A percentile compares a stretch with the other conserved stretches of the same genome.
Conservation (phyloP, 1,140 invertebrate species). For the Drosophila virilis region DNA sequence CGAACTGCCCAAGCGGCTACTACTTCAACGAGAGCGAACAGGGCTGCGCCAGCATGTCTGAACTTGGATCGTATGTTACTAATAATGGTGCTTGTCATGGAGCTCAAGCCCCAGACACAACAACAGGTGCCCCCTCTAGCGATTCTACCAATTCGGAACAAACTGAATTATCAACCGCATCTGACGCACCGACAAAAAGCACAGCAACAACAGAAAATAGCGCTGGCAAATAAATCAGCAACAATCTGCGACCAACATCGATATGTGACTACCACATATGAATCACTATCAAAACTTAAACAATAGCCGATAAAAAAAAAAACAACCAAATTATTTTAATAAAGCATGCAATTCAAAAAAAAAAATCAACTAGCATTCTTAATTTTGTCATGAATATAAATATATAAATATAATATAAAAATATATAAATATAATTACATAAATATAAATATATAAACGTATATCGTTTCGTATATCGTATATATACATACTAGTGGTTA, state of each 20-base stretch:
- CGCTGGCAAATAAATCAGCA: too few species aligned
- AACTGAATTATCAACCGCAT: too few species aligned
- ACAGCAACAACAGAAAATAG: too few species aligned
- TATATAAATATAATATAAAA: too few species aligned
- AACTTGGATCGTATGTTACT: background rate
- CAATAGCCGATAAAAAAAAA: background rate
- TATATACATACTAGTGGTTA: too few species aligned
- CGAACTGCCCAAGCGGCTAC: fast-evolving
- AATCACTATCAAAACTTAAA: background rate
- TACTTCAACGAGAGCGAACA: slow-evolving; percentile 49
- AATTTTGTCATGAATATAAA: too few species aligned
- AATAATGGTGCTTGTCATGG: slow-evolving; percentile 46
- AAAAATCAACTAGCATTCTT: background rate
- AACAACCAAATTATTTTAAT: slow-evolving; percentile 7
- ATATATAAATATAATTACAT: too few species aligned
- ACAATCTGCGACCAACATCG: too few species aligned
- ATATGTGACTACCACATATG: background rate
- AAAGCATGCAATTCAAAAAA: slow-evolving; percentile 27
- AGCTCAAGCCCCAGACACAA: background rate
- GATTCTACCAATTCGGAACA: too few species aligned
- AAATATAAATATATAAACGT: too few species aligned
- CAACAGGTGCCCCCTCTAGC: background rate
- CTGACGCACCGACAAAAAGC: too few species aligned
- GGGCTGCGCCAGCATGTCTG: background rate
- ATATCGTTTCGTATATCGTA: too few species aligned